phyloP scores from a whole-genome alignment of 2,797 vertebrate genomes.

The Naso thynnoides region DNA sequence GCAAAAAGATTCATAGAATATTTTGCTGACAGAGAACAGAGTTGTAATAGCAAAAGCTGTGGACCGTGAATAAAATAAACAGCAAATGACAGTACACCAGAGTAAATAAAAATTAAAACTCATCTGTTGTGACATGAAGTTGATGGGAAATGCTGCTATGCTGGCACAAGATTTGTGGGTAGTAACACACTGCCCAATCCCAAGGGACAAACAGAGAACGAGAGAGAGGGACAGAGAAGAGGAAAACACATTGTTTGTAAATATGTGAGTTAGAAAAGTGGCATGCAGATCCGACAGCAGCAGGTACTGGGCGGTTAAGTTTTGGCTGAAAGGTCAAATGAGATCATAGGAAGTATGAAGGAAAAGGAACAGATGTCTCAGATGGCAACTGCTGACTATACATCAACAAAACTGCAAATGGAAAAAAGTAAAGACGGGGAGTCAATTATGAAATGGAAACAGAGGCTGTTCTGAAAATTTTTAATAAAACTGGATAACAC shows the following conservation, averaged over 20 bases:
- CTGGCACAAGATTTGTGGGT: constrained; percentile 45
- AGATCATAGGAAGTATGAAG: constrained; percentile 9
- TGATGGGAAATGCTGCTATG: constrained; percentile 60
- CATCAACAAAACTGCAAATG: constrained; percentile 41
- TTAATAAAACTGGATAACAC: background rate
- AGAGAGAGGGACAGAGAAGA: background rate
- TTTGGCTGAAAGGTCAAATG: constrained; percentile 27
- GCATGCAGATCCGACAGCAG: constrained; percentile 14
- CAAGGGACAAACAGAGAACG: constrained; percentile 15
- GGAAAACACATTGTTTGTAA: background rate
- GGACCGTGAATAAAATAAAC: constrained; percentile 69
- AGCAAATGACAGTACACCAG: constrained; percentile 64
- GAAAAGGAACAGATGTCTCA: constrained; percentile 25
- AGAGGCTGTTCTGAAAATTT: constrained; percentile 7
- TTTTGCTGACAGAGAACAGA: constrained; percentile 74
- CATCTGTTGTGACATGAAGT: constrained; percentile 56
- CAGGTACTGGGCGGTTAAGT: constrained; percentile 7
- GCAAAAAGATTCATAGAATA: constrained; percentile 70
- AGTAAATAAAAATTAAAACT: constrained; percentile 72
- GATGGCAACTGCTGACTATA: constrained; percentile 21
- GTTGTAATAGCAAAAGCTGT: constrained; percentile 66
- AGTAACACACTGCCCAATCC: constrained; percentile 45
- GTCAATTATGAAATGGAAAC: constrained; percentile 41
- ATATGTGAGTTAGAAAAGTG: constrained; percentile 12
- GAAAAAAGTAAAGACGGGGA: constrained; percentile 7